Evolutionary conservation across 2,797 vertebrate genomes (phyloP), one percentile per base, ranked within the genome.

Genomic region (Diplodus puntazzo): DNA sequence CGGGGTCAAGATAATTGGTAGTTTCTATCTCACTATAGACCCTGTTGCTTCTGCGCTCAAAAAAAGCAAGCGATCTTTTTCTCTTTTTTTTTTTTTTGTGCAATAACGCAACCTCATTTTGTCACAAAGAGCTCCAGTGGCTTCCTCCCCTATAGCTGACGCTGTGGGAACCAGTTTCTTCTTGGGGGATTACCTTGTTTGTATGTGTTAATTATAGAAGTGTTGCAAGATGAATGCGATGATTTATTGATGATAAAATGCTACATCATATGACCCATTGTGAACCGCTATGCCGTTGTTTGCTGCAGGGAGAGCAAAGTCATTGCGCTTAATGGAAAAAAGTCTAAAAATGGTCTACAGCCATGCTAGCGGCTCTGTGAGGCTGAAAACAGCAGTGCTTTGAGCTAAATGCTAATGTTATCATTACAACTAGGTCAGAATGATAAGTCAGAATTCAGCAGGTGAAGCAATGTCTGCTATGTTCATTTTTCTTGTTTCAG

Each of bases 241-340:
- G 3, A 73, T 60, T 85, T 78, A 87, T 87, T 77, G 17, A 87
- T 80, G 71, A 62, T 45, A 27, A 61, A 59, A 62, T 69, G 17
- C 55, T 61, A 17, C 55, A 69, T 39, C 11, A 39, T 68, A 30
- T 49, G 64, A 65, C 27, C 73, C 23, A 53, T 80, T 77, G 39
- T 39, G 39, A 39, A 39, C 39, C 7, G 64, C 13, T 17, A 58
- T 21, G 48, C 55, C 48, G 76, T 49, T n/a, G 71, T 57, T 71
- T 71, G 39, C 54, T 75, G 66, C 48, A 46, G 49, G 45, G n/a
- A 54, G 30, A 58, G 4, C 25, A 30, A n/a, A 45, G 18, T 14
- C 7, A 11, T 30, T 78, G 54, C 53, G 58, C 27, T 78, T 75
- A 17, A 54, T 52, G 18, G 27, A 67, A 68, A 11, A 25, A 0